Evolutionary conservation across 1,140 invertebrate species (phyloP), one percentile per base, ranked within the genome.

Genomic region (Drosophila tropicalis): DNA sequence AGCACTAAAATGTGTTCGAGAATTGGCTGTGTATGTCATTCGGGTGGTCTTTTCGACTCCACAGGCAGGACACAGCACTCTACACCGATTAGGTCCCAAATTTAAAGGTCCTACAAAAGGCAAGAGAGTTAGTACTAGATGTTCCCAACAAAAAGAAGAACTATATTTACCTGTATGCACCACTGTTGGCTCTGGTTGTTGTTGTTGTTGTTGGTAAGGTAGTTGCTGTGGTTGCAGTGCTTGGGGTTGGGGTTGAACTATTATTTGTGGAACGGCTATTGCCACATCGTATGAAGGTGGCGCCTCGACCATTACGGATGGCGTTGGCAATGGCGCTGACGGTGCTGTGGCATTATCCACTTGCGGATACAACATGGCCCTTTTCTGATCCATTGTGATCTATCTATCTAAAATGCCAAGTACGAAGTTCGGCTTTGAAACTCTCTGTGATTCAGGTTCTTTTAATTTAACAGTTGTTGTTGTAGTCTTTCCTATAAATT

Each of bases 1-100:
- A 1, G 94, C 94, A 60, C 94, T 92, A 0, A 95, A 55, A 75
- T 95, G 95, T 7, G 95, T 95, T 75, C 93, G 94, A 1, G 92
- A 92, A 17, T 92, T 94, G 2, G 94, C 67, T 76, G 94, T 93
- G 5, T 92, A 92, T 41, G 93, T 92, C 64, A 94, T 91, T 9
- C 86, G 77, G 0, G 94, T 94, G 0, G 82, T 80, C 57, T 94
- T 93, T 12, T 91, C 82, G 1, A 84, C 90, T 0, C 93, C 93
- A 68, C 95, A 95, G 17, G 93, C 83, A 0, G 94, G 94, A 72
- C 95, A 95, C 0, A 71, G 89, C 40, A 94, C 81, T 1, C 70
- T 58, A 67, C 93, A 91, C 15, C 93, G 82, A 32, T 93, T 90
- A 0, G 93, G 92, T 12, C 94, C 94, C 56, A 94, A 62, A 60